Evolutionary conservation across 2,888 invertebrate genomes (phyloP).

Genomic region (Timandra comae): DNA sequence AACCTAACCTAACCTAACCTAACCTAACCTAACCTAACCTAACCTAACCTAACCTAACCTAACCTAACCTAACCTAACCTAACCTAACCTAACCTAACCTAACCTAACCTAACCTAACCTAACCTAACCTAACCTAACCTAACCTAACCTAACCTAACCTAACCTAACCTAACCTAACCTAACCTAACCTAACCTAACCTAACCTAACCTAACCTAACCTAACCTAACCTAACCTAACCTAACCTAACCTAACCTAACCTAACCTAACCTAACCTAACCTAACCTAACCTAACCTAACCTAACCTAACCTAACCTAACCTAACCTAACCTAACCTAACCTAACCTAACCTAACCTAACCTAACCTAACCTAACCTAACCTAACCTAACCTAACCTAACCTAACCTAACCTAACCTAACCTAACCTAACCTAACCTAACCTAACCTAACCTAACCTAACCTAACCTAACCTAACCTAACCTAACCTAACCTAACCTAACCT

Average conservation of each 20-base stretch:
- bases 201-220: constrained; percentile 15
- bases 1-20: constrained; percentile 16
- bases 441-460: constrained; percentile 23
- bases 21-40: constrained; percentile 15
- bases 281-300: constrained; percentile 15
- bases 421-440: constrained; percentile 24
- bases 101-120: constrained; percentile 16
- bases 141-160: constrained; percentile 16
- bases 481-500: constrained; percentile 15
- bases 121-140: constrained; percentile 16
- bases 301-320: constrained; percentile 15
- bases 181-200: constrained; percentile 16
- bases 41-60: constrained; percentile 16
- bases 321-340: constrained; percentile 15
- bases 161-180: constrained; percentile 16
- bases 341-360: constrained; percentile 15
- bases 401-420: constrained; percentile 24
- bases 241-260: constrained; percentile 15
- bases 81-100: constrained; percentile 16
- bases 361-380: constrained; percentile 15
- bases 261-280: constrained; percentile 15
- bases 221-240: constrained; percentile 13
- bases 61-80: constrained; percentile 16
- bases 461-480: constrained; percentile 18
- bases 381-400: constrained; percentile 14